Conservation (phyloP, 2,888 invertebrate species). For the Lysandra bellargus region DNA sequence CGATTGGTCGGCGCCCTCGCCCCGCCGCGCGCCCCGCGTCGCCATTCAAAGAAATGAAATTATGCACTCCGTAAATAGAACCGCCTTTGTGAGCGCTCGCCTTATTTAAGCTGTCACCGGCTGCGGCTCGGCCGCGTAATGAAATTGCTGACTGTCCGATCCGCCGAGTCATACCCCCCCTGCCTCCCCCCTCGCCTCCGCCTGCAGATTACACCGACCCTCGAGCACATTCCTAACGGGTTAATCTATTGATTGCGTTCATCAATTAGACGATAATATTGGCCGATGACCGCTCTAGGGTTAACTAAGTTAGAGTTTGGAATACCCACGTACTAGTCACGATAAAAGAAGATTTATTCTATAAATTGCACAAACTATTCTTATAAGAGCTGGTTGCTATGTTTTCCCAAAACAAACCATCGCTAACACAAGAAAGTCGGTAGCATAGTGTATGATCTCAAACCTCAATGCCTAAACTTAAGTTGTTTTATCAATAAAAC, state of each 20-base stretch:
- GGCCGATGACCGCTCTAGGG: background rate
- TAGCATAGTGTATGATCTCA: background rate
- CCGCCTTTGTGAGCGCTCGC: conserved; percentile 58
- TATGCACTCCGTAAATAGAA: conserved; percentile 74
- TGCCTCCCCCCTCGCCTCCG: conserved; percentile 32
- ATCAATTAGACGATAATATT: conserved; percentile 27
- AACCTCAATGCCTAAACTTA: background rate
- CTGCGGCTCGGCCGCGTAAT: conserved; percentile 47
- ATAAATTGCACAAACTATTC: too few relatives aligned
- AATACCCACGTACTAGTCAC: background rate
- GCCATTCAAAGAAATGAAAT: conserved; percentile 68
- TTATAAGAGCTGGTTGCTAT: background rate
- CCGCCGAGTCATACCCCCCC: conserved; percentile 36
- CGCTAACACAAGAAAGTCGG: background rate
- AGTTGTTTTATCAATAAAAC: background rate
- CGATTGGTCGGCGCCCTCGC: conserved; percentile 73
- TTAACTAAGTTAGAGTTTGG: background rate
- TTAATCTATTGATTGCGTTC: conserved; percentile 38
- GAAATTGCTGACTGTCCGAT: conserved; percentile 47
- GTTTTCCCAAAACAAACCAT: too few relatives aligned
- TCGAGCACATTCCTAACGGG: conserved; percentile 36
- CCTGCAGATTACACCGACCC: conserved; percentile 40
- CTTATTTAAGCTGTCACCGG: conserved; percentile 59
- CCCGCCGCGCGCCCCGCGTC: conserved; percentile 54
- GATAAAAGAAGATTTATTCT: too few relatives aligned